Percentiles rank a stretch among this genome's conserved stretches.
Evolutionary conservation across 2,113 vertebrate species (phyloP).

Genomic region (Baryphthengus martii): DNA sequence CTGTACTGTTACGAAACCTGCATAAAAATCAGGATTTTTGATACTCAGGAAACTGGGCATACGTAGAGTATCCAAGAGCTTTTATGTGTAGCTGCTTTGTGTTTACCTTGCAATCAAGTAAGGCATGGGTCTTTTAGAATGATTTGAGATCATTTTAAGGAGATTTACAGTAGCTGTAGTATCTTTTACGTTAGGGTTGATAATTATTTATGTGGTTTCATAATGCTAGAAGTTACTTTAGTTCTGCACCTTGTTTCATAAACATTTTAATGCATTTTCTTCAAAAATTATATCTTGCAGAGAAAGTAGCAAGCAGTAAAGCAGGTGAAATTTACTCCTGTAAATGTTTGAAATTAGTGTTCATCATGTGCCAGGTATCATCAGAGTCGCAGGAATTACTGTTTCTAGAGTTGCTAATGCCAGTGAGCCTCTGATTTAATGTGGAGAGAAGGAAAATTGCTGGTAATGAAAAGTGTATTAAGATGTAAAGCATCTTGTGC

Average conservation of each 20-base stretch:
- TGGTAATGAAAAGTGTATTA: neutral
- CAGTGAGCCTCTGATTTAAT: neutral
- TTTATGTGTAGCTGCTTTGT: neutral
- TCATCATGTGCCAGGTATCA: fast-evolving
- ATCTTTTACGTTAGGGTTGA: neutral
- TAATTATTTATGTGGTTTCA: neutral
- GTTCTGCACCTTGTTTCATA: neutral
- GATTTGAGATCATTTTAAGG: neutral
- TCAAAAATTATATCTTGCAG: neutral
- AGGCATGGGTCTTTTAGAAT: neutral
- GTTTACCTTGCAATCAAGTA: neutral
- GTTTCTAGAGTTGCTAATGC: neutral
- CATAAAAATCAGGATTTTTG: neutral
- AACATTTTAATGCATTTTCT: neutral
- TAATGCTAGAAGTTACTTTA: neutral
- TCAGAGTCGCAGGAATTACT: neutral
- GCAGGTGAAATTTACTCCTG: neutral
- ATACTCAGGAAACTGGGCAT: neutral
- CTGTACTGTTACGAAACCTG: neutral
- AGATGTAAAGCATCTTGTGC: neutral
- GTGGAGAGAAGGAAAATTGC: neutral
- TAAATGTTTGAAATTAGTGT: neutral
- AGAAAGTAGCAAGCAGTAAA: neutral
- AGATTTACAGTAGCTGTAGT: neutral
- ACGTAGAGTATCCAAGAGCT: neutral